Evolutionary conservation across 92 coral and sea anemone genomes (phyloP).

Genomic region (Phenganax stokvisi): DNA sequence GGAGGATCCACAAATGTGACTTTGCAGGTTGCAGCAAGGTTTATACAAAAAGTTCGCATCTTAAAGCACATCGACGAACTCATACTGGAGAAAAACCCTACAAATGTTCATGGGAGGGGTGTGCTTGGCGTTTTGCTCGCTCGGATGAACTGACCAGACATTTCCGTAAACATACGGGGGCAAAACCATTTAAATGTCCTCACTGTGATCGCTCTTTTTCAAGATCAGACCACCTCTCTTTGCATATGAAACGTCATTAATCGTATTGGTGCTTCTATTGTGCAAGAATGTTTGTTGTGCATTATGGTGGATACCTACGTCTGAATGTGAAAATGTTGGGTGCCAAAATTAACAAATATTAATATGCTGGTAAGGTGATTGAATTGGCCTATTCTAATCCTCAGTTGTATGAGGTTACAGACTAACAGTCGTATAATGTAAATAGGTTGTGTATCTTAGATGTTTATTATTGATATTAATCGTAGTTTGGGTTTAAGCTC

Average conservation of each 20-base stretch:
- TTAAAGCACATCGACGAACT: conserved; percentile 95
- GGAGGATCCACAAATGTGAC: conserved; percentile 91
- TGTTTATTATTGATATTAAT: no score
- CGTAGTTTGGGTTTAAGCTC: no score
- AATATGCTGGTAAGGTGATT: not conserved
- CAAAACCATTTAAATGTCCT: conserved; percentile 93
- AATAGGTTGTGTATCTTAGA: not conserved
- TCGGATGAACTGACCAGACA: conserved; percentile 99
- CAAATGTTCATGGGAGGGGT: conserved; percentile 99
- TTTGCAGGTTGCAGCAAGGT: conserved; percentile 99
- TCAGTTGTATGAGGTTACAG: conserved; percentile 19
- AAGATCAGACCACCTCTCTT: conserved; percentile 95
- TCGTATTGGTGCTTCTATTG: conserved; percentile 9
- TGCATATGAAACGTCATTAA: conserved; percentile 99
- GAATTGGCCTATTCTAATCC: not conserved
- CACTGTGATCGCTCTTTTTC: conserved; percentile 98
- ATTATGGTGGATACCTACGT: no score
- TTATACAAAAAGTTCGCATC: conserved; percentile 97
- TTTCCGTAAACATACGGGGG: conserved; percentile 98
- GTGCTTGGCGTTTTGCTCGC: conserved; percentile 97
- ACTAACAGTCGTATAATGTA: not conserved
- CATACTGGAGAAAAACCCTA: conserved; percentile 99
- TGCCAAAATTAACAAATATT: not conserved
- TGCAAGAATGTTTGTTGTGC: not conserved
- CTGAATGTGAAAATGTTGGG: no score